Evolutionary conservation across 2,113 vertebrate genomes (phyloP).

Genomic region (Empidonax alnorum): DNA sequence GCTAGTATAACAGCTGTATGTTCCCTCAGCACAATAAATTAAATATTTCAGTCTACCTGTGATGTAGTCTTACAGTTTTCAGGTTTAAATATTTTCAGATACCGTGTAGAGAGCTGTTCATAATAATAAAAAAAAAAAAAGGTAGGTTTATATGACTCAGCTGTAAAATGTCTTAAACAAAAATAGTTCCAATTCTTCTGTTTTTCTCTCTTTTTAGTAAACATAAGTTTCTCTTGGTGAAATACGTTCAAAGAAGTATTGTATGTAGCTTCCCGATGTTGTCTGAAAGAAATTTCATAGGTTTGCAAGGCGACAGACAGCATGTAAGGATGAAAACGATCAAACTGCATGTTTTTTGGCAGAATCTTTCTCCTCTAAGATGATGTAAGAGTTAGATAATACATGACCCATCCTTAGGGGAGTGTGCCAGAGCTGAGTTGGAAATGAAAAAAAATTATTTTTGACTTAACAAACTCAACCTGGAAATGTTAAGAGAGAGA

Average conservation of each 20-base stretch:
- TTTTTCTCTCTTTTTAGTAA: background rate
- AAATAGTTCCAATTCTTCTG: background rate
- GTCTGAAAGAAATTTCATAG: background rate
- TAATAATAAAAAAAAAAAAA: background rate
- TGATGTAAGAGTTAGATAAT: constrained; percentile 8
- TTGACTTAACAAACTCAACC: constrained; percentile 40
- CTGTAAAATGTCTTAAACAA: background rate
- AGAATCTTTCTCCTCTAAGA: background rate
- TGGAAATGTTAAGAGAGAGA: background rate
- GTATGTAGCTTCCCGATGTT: background rate
- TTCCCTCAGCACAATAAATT: background rate
- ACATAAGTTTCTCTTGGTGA: background rate
- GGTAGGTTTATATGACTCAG: background rate
- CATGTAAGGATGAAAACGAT: background rate
- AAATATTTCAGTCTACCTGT: background rate
- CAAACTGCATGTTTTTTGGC: background rate
- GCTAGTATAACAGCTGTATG: background rate
- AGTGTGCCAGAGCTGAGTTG: background rate
- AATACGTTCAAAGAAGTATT: background rate
- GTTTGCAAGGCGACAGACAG: background rate
- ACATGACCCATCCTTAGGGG: background rate
- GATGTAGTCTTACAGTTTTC: background rate
- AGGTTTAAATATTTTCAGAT: background rate
- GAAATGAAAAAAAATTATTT: background rate
- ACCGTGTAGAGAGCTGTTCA: background rate